phyloP scores from a whole-genome alignment of 2,888 invertebrate species.

The Dinocampus coccinellae region DNA sequence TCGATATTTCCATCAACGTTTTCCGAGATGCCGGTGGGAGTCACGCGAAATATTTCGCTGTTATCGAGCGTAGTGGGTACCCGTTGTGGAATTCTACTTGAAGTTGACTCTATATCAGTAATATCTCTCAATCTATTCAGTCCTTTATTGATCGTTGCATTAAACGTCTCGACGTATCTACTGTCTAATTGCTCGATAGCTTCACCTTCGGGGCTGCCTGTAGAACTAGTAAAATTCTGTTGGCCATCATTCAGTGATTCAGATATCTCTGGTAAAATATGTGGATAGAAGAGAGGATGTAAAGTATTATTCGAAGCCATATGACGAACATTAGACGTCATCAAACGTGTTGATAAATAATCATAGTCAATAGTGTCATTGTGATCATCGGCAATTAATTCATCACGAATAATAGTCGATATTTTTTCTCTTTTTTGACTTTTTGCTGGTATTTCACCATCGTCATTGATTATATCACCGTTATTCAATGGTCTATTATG shows the following conservation, averaged over 20 bases:
- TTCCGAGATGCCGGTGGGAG: constrained; percentile 54
- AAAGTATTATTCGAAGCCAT: constrained; percentile 57
- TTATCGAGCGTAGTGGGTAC: constrained; percentile 32
- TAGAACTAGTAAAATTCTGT: constrained; percentile 34
- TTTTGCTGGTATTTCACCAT: constrained; percentile 36
- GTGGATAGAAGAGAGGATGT: constrained; percentile 64
- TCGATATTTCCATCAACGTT: constrained; percentile 56
- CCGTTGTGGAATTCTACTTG: constrained; percentile 13
- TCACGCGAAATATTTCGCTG: constrained; percentile 47
- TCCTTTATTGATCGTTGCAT: constrained; percentile 51
- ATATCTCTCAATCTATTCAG: constrained; percentile 51
- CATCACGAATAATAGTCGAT: constrained; percentile 59
- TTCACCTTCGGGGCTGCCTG: constrained; percentile 52
- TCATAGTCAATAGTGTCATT: constrained; percentile 54
- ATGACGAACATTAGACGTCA: constrained; percentile 61
- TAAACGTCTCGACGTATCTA: constrained; percentile 58
- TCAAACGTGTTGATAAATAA: constrained; percentile 58
- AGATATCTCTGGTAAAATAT: constrained; percentile 57
- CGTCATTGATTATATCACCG: constrained; percentile 29
- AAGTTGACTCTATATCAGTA: constrained; percentile 41
- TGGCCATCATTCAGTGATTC: constrained; percentile 19
- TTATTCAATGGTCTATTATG: constrained; percentile 27
- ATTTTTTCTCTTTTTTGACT: constrained; percentile 49
- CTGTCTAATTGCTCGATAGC: constrained; percentile 57
- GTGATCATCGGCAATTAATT: constrained; percentile 57